Percentiles rank a stretch among this genome's conserved stretches.
Conservation (phyloP, 2,797 vertebrate species). For the Chlorospingus flavigularis region DNA sequence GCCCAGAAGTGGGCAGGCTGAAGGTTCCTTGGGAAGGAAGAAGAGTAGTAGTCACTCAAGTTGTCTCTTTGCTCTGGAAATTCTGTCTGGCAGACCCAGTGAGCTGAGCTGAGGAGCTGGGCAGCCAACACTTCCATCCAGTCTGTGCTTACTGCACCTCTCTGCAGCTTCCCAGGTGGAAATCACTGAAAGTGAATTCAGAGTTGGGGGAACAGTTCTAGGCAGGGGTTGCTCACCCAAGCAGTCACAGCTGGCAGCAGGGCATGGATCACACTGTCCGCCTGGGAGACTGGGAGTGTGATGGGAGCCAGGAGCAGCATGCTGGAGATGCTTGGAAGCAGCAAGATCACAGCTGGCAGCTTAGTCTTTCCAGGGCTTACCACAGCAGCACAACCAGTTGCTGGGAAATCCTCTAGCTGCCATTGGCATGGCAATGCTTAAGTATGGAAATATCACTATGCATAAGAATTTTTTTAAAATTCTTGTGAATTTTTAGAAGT, state of each 20-base stretch:
- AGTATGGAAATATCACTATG: background rate
- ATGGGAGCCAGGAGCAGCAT: background rate
- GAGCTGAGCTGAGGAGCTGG: background rate
- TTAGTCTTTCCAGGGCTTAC: background rate
- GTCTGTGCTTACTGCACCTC: background rate
- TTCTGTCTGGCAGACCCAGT: background rate
- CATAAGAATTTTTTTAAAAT: background rate
- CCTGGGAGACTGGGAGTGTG: accelerated
- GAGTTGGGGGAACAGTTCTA: background rate
- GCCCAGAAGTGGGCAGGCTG: background rate
- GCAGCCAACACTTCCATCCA: background rate
- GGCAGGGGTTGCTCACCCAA: background rate
- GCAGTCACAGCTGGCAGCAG: background rate
- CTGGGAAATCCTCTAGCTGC: background rate
- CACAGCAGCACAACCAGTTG: background rate
- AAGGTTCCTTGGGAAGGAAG: background rate
- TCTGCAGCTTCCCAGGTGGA: background rate
- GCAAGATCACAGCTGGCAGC: background rate
- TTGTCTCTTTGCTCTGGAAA: background rate
- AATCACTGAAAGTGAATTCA: background rate
- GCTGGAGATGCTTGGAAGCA: background rate
- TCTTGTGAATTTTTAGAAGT: background rate
- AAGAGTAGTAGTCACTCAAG: background rate
- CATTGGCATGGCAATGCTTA: background rate
- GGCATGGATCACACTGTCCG: background rate